Evolutionary conservation across 2,888 invertebrate species (phyloP), one percentile per base, ranked within the genome.

Genomic region (Masnerella sp.): DNA sequence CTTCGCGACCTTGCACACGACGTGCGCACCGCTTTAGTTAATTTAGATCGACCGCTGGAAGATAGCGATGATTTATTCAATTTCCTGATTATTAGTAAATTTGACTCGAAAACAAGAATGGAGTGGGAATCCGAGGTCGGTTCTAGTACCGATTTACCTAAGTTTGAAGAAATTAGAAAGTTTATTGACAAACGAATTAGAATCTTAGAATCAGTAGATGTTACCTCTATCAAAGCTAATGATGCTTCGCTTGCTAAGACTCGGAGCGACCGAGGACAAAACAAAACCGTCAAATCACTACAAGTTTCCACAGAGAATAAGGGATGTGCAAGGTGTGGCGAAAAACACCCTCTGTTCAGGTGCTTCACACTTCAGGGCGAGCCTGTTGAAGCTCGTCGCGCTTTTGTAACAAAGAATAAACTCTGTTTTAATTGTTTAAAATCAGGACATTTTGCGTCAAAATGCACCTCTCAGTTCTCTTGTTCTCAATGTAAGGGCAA

Each of bases 371-470:
- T 67, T 17, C 38, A 49, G 17, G 22, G 34, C 1, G 49, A 56
- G 12, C 2, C 42, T 2, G 38, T 49, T 2, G 7, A 9, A 5
- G 40, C 9, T 1, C 25, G 49, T 1, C 28, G 28, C 5, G 30
- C 12, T 9, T 18, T 59, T 2, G 5, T 22, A 2, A 1, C 5
- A 1, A 52, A 38, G 30, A 18, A 11, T 7, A 36, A 42, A 5
- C 7, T 28, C 0, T 51, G 61, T 32, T 49, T 40, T 32, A 49
- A 61, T 40, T 61, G 43, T 43, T 34, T 65, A 4, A 28, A 28
- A 20, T 11, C 2, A 11, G 38, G 49, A 1, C 65, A 65, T 32
- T 40, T 12, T 28, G 5, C 18, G 1, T 5, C 32, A 2, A 17
- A 49, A 9, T 54, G 54, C 11, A 18, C 25, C 1, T 56, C 56